Base-by-base conservation (phyloP, 2,797 vertebrate genomes). In the Phylloscopus collybita region DNA sequence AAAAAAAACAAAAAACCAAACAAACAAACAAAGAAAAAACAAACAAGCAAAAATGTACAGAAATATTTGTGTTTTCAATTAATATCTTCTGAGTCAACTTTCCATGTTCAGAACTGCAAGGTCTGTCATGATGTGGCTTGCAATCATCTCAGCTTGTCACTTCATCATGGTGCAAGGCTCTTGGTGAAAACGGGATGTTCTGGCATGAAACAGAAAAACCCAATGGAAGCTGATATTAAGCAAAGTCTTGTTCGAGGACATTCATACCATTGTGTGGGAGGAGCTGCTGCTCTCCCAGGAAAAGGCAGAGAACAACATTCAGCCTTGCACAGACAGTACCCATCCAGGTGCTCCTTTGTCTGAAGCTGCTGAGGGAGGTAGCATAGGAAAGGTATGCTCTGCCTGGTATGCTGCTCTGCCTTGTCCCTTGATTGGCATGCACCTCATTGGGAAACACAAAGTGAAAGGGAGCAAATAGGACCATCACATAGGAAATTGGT, bases 201-300 rank as follows among this genome's bases (percentile, higher is more conserved):
- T 11, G 18, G 15, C 7, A 3, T 59, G 42, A n/a, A 20, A 51
- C 51, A 59, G 36, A 49, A 71, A 44, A 72, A 54, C 26, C 6
- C 11, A 14, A 0, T 0, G 4, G 73, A 60, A 65, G 5, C 42
- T 23, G 61, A 10, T 38, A 9, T 2, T 38, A 47, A 88, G 34
- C 26, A n/a, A 26, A 38, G 29, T 10, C 10, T 57, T 9, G 1
- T 21, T 81, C 6, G 1, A 40, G 40, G 36, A 16, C 0, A 0
- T 44, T 65, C 2, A 0, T 59, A 23, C 32, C 18, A 2, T 36
- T 7, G 1, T 4, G 2, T 42, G 32, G 20, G 15, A 65, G 42
- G 21, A 86, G n/a, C 49, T 66, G 26, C 38, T 2, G 8, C 45
- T 51, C 32, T 47, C 26, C 40, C 4, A 5, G 34, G 32, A 56